These are phyloP conservation scores for Drosophila navojoa DNA, from an alignment of 1,140 invertebrate genomes.

Conservation along the genomic window DNA sequence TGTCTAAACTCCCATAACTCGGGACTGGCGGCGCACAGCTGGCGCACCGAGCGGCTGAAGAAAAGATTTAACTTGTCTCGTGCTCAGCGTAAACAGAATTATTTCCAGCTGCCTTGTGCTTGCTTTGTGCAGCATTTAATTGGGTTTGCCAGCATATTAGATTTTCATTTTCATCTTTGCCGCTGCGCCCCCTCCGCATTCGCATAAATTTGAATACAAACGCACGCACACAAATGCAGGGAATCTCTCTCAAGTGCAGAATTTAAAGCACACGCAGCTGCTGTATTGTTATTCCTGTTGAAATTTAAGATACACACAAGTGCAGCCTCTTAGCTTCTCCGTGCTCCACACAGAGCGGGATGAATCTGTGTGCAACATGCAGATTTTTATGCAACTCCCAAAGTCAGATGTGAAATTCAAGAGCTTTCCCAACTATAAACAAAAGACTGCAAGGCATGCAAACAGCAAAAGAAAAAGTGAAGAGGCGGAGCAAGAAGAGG, in stretches of 20 bases:
- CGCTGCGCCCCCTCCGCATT: background rate
- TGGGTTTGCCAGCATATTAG: constrained; percentile 79
- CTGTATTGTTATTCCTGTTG: background rate
- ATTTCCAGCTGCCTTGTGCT: constrained; percentile 60
- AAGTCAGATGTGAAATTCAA: constrained; percentile 47
- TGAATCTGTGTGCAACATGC: constrained; percentile 16
- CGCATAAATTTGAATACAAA: constrained; percentile 23
- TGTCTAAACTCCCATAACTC: background rate
- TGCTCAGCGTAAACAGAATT: constrained; percentile 63
- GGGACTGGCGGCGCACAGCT: constrained; percentile 24
- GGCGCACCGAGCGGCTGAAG: constrained; percentile 11
- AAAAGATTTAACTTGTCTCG: constrained; percentile 76
- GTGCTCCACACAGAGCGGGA: background rate
- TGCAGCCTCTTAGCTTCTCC: background rate
- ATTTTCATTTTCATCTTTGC: constrained; percentile 50
- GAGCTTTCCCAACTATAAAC: constrained; percentile 15
- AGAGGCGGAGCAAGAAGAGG: background rate
- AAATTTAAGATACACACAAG: constrained; percentile 9
- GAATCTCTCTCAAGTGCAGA: background rate
- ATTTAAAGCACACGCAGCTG: constrained; percentile 4
- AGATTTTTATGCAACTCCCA: constrained; percentile 18
- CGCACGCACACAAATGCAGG: too few species aligned
- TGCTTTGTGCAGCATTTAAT: constrained; percentile 68
- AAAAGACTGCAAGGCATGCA: constrained; percentile 18
- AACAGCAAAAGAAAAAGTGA: constrained; percentile 5